Conservation (phyloP, 2,888 invertebrate species). For the Ectemnius lituratus region DNA sequence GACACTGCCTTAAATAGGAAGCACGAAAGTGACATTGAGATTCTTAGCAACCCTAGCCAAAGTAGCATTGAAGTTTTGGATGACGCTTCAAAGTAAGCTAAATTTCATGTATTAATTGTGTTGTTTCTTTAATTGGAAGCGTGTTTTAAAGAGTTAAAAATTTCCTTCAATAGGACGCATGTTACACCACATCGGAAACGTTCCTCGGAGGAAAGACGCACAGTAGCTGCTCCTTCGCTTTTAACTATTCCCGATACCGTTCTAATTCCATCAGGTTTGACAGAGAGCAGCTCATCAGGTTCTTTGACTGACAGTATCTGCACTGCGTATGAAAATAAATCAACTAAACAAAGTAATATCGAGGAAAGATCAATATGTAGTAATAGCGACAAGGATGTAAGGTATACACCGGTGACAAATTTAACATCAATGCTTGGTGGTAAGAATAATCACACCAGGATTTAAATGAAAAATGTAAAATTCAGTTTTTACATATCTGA, state of each 20-base stretch:
- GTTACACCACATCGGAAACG: conserved; percentile 76
- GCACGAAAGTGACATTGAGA: conserved; percentile 84
- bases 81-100: conserved; percentile 73
- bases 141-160: not conserved
- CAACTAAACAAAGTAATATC: conserved; percentile 55
- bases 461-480: not conserved
- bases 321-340: conserved; percentile 80
- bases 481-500: not conserved
- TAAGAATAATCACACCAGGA: conserved; percentile 56
- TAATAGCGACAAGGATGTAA: conserved; percentile 56
- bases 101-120: not conserved
- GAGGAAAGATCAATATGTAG: conserved; percentile 51
- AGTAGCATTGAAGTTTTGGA: conserved; percentile 85
- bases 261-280: conserved; percentile 77
- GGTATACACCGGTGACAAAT: conserved; percentile 65
- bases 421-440: conserved; percentile 78
- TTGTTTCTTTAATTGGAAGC: not conserved
- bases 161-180: conserved; percentile 58
- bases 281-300: conserved; percentile 83
- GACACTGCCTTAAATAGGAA: conserved; percentile 68
- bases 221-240: conserved; percentile 77
- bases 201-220: conserved; percentile 79
- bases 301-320: conserved; percentile 82
- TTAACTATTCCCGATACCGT: conserved; percentile 78
- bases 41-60: conserved; percentile 85